Evolutionary conservation across 2,888 invertebrate species (phyloP).

Genomic region (Linyphia triangularis): DNA sequence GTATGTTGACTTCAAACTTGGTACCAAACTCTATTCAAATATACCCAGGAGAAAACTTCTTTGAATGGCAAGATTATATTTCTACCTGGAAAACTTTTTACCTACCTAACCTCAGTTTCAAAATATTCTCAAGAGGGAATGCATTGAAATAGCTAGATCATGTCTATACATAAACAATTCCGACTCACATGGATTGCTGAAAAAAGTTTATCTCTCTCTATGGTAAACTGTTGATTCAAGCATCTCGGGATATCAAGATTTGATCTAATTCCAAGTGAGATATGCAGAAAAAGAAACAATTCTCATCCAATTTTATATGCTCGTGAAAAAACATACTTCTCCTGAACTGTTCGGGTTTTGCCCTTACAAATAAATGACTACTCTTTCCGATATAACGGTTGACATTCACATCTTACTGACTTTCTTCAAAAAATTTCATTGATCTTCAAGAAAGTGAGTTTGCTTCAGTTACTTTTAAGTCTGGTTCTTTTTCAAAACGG

Average conservation of each 20-base stretch:
- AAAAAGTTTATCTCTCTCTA: neutral
- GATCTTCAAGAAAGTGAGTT: constrained; percentile 9
- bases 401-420: constrained; percentile 17
- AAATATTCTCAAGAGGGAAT: too few species aligned
- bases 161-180: neutral
- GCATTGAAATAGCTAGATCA: too few species aligned
- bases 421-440: neutral
- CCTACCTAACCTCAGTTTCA: too few species aligned
- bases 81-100: too few species aligned
- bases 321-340: neutral
- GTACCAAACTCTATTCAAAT: too few species aligned
- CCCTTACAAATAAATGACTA: constrained; percentile 28
- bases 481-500: constrained; percentile 1
- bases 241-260: neutral
- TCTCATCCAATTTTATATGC: neutral
- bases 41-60: too few species aligned
- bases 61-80: too few species aligned
- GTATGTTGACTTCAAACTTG: too few species aligned
- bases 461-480: constrained; percentile 21
- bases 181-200: neutral
- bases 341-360: neutral
- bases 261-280: neutral
- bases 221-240: neutral
- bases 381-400: constrained; percentile 25
- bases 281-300: neutral